A percentile compares a stretch with the other conserved stretches of the same genome.
Evolutionary conservation across 2,888 invertebrate genomes (phyloP).

Genomic region (Dexiosoma caninum): DNA sequence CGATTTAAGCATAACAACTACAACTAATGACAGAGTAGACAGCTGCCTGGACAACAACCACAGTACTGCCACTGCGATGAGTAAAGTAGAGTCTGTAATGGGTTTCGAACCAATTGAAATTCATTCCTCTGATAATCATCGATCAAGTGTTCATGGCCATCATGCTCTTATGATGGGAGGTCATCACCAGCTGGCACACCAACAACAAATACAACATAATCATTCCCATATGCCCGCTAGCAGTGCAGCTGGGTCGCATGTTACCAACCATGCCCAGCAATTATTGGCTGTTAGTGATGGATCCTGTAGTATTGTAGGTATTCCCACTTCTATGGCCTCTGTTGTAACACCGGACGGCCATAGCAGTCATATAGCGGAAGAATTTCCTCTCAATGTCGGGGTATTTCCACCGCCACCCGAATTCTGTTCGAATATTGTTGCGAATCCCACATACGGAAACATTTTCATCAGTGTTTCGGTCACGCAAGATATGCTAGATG

Average conservation of each 20-base stretch:
- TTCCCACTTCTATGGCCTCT: slow-evolving; percentile 71
- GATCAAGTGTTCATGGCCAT: slow-evolving; percentile 66
- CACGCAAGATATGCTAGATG: slow-evolving; percentile 83
- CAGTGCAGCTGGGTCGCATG: slow-evolving; percentile 52
- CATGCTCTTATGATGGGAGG: slow-evolving; percentile 62
- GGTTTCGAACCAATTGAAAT: slow-evolving; percentile 82
- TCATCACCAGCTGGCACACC: slow-evolving; percentile 65
- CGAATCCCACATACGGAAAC: slow-evolving; percentile 79
- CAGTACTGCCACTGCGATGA: slow-evolving; percentile 78
- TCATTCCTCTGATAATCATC: slow-evolving; percentile 79
- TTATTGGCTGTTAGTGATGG: slow-evolving; percentile 73
- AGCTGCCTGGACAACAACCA: slow-evolving; percentile 82
- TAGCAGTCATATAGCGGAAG: slow-evolving; percentile 74
- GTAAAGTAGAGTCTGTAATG: slow-evolving; percentile 79
- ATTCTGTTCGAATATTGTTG: slow-evolving; percentile 79
- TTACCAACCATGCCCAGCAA: slow-evolving; percentile 68
- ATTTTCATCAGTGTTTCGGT: slow-evolving; percentile 91
- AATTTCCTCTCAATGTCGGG: slow-evolving; percentile 78
- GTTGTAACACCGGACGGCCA: slow-evolving; percentile 65
- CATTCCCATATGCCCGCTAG: slow-evolving; percentile 63
- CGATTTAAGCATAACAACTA: slow-evolving; percentile 87
- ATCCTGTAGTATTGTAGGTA: slow-evolving; percentile 74
- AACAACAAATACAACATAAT: slow-evolving; percentile 65
- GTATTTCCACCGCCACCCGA: slow-evolving; percentile 81
- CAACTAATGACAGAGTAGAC: slow-evolving; percentile 81